Conservation (phyloP, 2,797 vertebrate species). For the Acanthornis magna region DNA sequence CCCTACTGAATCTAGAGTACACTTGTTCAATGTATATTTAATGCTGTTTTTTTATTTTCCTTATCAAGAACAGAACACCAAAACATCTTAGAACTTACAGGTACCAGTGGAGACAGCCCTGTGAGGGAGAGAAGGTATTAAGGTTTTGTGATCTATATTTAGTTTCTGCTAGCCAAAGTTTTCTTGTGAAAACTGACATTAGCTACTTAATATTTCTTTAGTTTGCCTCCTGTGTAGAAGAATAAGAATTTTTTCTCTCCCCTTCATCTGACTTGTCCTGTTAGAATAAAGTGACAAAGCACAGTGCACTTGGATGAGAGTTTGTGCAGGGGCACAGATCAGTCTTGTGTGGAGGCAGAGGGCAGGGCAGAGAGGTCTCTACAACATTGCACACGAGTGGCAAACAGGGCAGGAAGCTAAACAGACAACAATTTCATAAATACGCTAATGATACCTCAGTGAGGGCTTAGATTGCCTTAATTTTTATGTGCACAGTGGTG, state of each 20-base stretch:
- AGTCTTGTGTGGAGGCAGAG: not conserved
- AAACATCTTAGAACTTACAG: not conserved
- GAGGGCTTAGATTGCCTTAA: not conserved
- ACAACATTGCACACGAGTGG: fast-evolving
- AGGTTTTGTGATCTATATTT: not conserved
- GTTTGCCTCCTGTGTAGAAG: not conserved
- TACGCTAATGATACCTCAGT: not conserved
- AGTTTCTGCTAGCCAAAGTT: not conserved
- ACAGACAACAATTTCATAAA: not conserved
- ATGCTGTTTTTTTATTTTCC: not conserved
- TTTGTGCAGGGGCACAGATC: not conserved
- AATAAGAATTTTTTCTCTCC: not conserved
- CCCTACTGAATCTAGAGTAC: not conserved
- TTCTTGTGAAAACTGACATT: not conserved
- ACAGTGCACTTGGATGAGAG: too few relatives aligned
- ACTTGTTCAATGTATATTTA: not conserved
- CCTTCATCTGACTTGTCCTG: not conserved
- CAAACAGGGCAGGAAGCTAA: not conserved
- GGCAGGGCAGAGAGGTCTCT: not conserved
- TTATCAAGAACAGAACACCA: not conserved
- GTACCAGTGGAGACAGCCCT: not conserved
- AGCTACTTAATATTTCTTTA: not conserved
- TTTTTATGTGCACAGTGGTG: not conserved
- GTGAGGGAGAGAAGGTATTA: not conserved
- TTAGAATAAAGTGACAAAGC: not conserved